Base-by-base conservation (phyloP, 1,140 invertebrate genomes). In the Solenopsis fugax region DNA sequence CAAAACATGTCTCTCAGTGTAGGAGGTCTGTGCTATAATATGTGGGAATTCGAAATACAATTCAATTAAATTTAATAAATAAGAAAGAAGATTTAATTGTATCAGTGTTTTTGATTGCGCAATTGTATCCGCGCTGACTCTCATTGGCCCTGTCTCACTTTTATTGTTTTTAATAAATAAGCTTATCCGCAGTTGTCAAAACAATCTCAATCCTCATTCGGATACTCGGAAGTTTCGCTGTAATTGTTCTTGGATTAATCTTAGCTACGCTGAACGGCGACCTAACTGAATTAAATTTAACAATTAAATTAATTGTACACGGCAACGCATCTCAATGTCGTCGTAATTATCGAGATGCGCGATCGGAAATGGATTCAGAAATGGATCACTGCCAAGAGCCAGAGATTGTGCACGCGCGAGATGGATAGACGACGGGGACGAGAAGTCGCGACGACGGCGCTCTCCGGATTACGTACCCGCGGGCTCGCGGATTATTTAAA, bases 401-500 rank as follows among this genome's bases (percentile, higher is more conserved):
- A 75, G 64, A 58, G 24, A 56, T 78, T 34, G 88, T 21, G n/a
- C 45, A 58, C 37, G 73, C 45, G 37, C 60, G 69, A 52, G 80
- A 69, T 41, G 41, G 41, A 88, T 48, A 29, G 34, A 65, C 29
- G 48, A 80, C 9, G 64, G 67, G 69, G 41, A 88, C 16, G 87
- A 90, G n/a, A 88, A 88, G 67, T 87, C 85, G 45, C 85, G 52
- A 71, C 52, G 67, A 21, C 21, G 60, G 21, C 41, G 64, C 48
- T 67, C 80, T 62, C 54, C 64, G 85, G 85, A 91, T 91, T 82
- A 91, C 90, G 80, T 88, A 90, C 89, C 91, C 89, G 88, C 87
- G 91, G 88, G 90, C 90, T 94, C 92, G 93, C 93, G 91, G 93
- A 94, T 94, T 94, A 94, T 94, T 94, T 94, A 94, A 94, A 94